Conservation (phyloP, 2,797 vertebrate genomes). For the Orientallactaga sibirica region DNA sequence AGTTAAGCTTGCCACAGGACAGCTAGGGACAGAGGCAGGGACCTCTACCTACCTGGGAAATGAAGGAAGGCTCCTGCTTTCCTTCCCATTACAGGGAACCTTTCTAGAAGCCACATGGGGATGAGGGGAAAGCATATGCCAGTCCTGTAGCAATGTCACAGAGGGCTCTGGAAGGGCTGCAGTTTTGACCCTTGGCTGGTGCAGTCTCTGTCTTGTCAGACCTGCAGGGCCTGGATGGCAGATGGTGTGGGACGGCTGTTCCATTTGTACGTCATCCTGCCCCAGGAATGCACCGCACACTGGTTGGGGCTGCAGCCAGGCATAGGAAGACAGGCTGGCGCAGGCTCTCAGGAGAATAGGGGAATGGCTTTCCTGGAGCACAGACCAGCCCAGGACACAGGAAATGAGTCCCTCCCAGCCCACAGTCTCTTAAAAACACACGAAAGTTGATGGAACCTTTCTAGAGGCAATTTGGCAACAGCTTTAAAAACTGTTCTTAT, state of each 20-base stretch:
- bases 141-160: background rate
- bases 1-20: background rate
- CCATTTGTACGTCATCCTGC: slow-evolving; percentile 28
- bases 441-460: slow-evolving; percentile 10
- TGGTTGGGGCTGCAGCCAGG: background rate
- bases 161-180: background rate
- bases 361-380: background rate
- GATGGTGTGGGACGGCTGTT: background rate
- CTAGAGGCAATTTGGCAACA: slow-evolving; percentile 57
- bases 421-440: background rate
- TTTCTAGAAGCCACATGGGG: too few species aligned
- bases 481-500: slow-evolving; percentile 62
- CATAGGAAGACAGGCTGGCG: background rate
- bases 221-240: background rate
- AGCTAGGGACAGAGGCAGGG: background rate
- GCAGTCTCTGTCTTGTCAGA: slow-evolving; percentile 20
- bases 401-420: slow-evolving; percentile 15
- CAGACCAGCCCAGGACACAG: background rate
- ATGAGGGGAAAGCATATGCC: background rate
- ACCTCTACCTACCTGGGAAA: background rate
- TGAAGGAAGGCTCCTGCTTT: background rate
- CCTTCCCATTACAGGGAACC: background rate
- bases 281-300: background rate
- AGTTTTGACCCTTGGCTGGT: background rate
- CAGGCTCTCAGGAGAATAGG: background rate